A percentile compares a stretch with the other conserved stretches of the same genome.
These are phyloP conservation scores for Rhadina sibilatrix DNA, from an alignment of 2,113 vertebrate species.

Conservation along the genomic window DNA sequence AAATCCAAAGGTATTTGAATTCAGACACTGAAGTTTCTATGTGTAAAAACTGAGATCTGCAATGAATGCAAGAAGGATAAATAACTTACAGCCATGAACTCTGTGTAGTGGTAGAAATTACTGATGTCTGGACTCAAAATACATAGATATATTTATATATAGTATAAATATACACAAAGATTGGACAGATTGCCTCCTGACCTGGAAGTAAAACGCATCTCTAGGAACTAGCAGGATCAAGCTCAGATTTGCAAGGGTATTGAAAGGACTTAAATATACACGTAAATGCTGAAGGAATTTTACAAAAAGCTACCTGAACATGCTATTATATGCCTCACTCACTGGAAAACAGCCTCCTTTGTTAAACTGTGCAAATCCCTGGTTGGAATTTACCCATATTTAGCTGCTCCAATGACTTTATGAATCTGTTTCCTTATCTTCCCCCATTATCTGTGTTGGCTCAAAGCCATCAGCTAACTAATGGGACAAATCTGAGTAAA, in stretches of 20 bases:
- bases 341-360: neutral
- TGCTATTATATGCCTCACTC: neutral
- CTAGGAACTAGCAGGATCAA: neutral
- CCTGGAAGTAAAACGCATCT: neutral
- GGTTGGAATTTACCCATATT: neutral
- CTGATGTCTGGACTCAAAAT: neutral
- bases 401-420: neutral
- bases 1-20: neutral
- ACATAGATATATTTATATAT: rapidly evolving
- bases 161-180: neutral
- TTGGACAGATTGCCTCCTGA: neutral
- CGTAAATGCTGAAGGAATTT: neutral
- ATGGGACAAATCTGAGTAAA: neutral
- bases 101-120: neutral
- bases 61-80: neutral
- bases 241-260: neutral
- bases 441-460: neutral
- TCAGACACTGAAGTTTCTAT: neutral
- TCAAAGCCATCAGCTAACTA: constrained; percentile 8
- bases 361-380: neutral
- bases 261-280: neutral
- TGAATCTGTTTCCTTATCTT: neutral
- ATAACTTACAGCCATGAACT: neutral
- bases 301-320: neutral
- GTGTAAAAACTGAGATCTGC: neutral